These are phyloP conservation scores for Spilarctia lutea DNA, from an alignment of 2,888 invertebrate species.

Conservation along the genomic window DNA sequence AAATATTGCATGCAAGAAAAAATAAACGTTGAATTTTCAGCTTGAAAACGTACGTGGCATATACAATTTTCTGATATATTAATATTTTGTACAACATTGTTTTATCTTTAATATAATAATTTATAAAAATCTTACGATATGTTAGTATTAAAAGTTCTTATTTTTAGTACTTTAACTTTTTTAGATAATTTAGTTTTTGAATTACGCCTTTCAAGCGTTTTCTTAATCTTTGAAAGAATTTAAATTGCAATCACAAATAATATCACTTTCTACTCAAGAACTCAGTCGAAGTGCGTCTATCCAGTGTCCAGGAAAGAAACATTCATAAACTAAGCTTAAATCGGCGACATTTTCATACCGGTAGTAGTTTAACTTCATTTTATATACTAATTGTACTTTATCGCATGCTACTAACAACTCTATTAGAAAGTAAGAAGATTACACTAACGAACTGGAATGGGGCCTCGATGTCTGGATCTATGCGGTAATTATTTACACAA, in stretches of 20 bases:
- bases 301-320: conserved; percentile 17
- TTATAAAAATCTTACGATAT: neutral
- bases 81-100: neutral
- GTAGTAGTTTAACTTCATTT: conserved; percentile 54
- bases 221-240: neutral
- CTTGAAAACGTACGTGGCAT: neutral
- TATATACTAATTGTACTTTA: conserved; percentile 64
- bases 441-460: conserved; percentile 71
- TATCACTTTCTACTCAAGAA: neutral
- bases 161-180: no score
- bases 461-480: conserved; percentile 49
- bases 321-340: conserved; percentile 43
- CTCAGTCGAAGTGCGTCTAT: neutral
- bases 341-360: conserved; percentile 42
- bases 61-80: neutral
- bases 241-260: neutral
- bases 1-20: neutral
- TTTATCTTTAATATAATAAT: neutral
- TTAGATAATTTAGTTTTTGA: no score
- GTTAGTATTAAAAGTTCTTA: neutral
- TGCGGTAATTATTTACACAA: conserved; percentile 57
- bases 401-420: conserved; percentile 59
- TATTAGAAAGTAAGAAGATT: conserved; percentile 74
- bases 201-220: neutral
- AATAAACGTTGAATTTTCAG: neutral